phyloP scores from a whole-genome alignment of 1,140 invertebrate species.

The Bombus terrestris region DNA sequence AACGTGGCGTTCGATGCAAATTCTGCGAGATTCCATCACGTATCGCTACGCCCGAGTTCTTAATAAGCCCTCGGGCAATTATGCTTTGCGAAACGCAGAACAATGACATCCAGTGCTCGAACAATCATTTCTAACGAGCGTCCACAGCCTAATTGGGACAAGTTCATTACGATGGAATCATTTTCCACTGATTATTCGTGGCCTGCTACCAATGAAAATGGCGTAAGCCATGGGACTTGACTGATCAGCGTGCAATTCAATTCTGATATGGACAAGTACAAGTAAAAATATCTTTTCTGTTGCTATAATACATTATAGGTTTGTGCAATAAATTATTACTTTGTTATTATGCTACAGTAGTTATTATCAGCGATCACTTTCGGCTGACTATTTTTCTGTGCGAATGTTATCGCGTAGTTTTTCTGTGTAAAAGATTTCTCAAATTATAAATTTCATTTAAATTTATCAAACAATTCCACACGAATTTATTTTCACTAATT shows the following conservation, averaged over 20 bases:
- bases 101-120: conserved; percentile 26
- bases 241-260: conserved; percentile 10
- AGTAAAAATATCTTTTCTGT: not conserved
- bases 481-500: no score
- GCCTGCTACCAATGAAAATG: not conserved
- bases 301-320: no score
- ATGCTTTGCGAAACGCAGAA: conserved; percentile 19
- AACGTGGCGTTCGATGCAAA: conserved; percentile 9
- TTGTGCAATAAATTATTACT: no score
- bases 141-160: conserved; percentile 44
- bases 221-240: not conserved
- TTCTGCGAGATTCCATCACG: conserved; percentile 31
- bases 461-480: no score
- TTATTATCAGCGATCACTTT: no score
- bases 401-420: no score
- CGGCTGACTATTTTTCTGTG: no score
- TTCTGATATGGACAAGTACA: not conserved
- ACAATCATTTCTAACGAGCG: conserved; percentile 43
- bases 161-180: conserved; percentile 39
- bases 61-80: conserved; percentile 27
- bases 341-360: no score
- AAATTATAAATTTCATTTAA: no score
- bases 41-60: conserved; percentile 32
- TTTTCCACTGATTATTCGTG: conserved; percentile 14
- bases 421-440: no score